Evolutionary conservation across 1,140 invertebrate genomes (phyloP).

Genomic region (Leptinotarsa lineolata): DNA sequence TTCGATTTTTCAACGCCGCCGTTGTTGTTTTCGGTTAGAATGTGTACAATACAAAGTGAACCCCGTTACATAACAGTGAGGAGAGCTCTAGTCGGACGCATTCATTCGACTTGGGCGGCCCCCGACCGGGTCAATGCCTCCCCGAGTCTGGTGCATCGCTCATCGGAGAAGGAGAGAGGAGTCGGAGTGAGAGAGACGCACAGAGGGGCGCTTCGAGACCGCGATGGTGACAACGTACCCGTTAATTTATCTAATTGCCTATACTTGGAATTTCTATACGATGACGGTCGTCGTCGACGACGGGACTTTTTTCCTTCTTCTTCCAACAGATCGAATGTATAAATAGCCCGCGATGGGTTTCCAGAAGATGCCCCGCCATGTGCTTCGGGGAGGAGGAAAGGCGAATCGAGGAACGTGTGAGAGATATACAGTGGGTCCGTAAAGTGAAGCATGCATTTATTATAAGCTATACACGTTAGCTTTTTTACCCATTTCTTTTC

Average conservation of each 20-base stretch:
- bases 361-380: constrained; percentile 4
- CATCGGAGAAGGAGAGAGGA: constrained; percentile 4
- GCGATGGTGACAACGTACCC: constrained; percentile 17
- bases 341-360: constrained; percentile 2
- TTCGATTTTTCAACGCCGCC: not conserved
- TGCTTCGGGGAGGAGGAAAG: not conserved
- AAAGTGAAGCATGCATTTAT: no score
- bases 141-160: not conserved
- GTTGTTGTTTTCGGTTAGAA: not conserved
- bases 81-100: not conserved
- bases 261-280: constrained; percentile 12
- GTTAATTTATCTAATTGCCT: constrained; percentile 22
- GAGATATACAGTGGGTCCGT: no score
- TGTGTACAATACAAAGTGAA: not conserved
- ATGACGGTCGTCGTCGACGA: not conserved
- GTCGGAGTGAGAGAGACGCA: not conserved
- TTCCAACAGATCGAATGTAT: constrained; percentile 3
- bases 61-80: constrained; percentile 3
- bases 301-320: constrained; percentile 12
- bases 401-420: constrained; percentile 1
- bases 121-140: constrained; percentile 3
- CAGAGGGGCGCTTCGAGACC: constrained; percentile 8
- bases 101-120: constrained; percentile 4
- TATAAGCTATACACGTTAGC: no score
- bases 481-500: no score